These are phyloP conservation scores for Plutomurus gul DNA, from an alignment of 1,140 invertebrate species.

Conservation along the genomic window DNA sequence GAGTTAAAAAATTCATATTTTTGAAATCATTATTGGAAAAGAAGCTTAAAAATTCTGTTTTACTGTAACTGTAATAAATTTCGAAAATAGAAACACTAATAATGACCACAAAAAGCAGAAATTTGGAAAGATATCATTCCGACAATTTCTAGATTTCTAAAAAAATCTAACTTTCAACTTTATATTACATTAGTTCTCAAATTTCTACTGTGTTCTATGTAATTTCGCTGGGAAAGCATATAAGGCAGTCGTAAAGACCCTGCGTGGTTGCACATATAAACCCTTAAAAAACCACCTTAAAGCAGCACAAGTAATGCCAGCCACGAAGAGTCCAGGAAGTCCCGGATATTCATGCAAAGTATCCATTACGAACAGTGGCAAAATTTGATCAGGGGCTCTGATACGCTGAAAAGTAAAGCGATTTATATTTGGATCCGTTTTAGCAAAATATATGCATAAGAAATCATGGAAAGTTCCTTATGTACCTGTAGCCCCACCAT, in stretches of 20 bases:
- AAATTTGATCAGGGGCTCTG: slow-evolving; percentile 54
- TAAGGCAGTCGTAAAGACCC: slow-evolving; percentile 80
- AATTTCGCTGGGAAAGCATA: neutral
- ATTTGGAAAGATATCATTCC: too few species aligned
- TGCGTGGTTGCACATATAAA: too few species aligned
- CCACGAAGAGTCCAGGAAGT: slow-evolving; percentile 43
- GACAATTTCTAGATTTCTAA: too few species aligned
- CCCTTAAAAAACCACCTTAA: slow-evolving; percentile 36
- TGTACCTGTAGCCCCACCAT: neutral
- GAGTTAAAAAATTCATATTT: too few species aligned
- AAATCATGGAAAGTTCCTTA: neutral
- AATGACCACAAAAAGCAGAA: too few species aligned
- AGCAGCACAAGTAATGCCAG: slow-evolving; percentile 50
- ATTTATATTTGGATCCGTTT: neutral
- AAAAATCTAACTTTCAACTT: too few species aligned
- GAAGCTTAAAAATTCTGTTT: too few species aligned
- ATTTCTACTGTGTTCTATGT: too few species aligned
- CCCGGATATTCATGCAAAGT: slow-evolving; percentile 56
- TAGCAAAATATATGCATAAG: neutral
- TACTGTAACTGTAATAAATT: too few species aligned
- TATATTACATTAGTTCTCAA: slow-evolving; percentile 72
- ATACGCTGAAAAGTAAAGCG: slow-evolving; percentile 33
- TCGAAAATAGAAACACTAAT: too few species aligned
- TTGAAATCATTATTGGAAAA: slow-evolving; percentile 10
- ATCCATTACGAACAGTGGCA: slow-evolving; percentile 61